Evolutionary conservation across 2,888 invertebrate species (phyloP), one percentile per base, ranked within the genome.

Genomic region (Cheiracanthium punctorium): DNA sequence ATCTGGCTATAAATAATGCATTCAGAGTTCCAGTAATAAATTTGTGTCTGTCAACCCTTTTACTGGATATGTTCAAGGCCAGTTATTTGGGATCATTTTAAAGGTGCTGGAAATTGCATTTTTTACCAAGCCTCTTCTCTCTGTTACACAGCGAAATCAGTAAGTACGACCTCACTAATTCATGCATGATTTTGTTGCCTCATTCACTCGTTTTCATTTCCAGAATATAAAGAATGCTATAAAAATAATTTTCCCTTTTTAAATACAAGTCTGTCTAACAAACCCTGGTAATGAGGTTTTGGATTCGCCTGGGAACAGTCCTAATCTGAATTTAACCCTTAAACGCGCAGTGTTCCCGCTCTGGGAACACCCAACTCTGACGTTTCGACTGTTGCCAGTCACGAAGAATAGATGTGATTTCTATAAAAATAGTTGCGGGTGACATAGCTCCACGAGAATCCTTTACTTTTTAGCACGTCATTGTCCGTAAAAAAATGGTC

Each of bases 211-310:
- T 24, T 28, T 67, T 29, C 30, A 5, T 67, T 0, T 24, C 67
- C 30, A 1, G 0, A 67, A 1, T 12, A 28, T 1, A 67, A 67
- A 7, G 32, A 12, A 4, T 4, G 28, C 1, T 67, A 4, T 28
- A 67, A 30, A 67, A 24, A 28, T 67, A 67, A 67, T 20, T 67
- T 67, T 67, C 20, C 67, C 29, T 28, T 17, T 67, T 67, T 5
- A 67, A 28, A 0, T 67, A 28, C 67, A 67, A 28, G 2, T 17
- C 30, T 67, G 17, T 17, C 30, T 67, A 10, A 28, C 29, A 29
- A 67, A 67, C 7, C 28, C 67, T 30, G 67, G 67, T 28, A 67
- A 0, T 30, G 28, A 67, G 28, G 67, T 28, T 67, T 7, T 67
- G 29, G 29, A 7, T 28, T 28, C 24, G 0, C 32, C 0, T 28